Evolutionary conservation across 2,888 invertebrate genomes (phyloP).

Genomic region (Plagiodera versicolora): DNA sequence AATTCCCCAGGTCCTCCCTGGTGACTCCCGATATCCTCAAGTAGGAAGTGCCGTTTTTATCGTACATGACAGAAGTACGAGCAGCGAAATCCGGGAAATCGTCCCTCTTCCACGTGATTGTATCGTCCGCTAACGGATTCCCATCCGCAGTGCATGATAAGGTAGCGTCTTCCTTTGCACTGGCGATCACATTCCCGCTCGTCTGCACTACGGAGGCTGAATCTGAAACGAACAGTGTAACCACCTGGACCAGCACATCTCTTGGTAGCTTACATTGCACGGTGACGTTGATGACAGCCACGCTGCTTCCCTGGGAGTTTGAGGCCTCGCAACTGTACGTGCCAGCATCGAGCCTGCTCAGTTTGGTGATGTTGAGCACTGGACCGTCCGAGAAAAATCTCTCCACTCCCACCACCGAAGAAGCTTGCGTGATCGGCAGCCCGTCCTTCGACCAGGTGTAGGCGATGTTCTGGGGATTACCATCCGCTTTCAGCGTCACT

Average conservation of each 20-base stretch:
- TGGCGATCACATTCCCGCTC: conserved; percentile 73
- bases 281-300: conserved; percentile 77
- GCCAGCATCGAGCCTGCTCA: conserved; percentile 82
- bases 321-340: conserved; percentile 83
- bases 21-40: conserved; percentile 76
- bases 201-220: conserved; percentile 77
- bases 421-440: conserved; percentile 63
- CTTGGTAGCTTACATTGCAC: conserved; percentile 81
- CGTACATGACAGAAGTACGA: conserved; percentile 71
- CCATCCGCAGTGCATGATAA: conserved; percentile 84
- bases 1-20: conserved; percentile 85
- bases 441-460: conserved; percentile 91
- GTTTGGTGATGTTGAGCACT: conserved; percentile 79
- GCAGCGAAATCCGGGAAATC: conserved; percentile 69
- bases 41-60: conserved; percentile 73
- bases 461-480: conserved; percentile 79
- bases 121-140: conserved; percentile 80
- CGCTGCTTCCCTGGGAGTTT: conserved; percentile 83
- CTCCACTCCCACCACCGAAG: conserved; percentile 56
- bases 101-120: conserved; percentile 81
- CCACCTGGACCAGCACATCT: background rate
- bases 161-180: conserved; percentile 77
- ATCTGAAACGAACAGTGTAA: conserved; percentile 58
- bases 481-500: conserved; percentile 77
- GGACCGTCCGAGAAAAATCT: conserved; percentile 76